Percentiles rank a stretch among this genome's conserved stretches.
Evolutionary conservation across 2,888 invertebrate species (phyloP).

Genomic region (Nemotelus pantherinus): DNA sequence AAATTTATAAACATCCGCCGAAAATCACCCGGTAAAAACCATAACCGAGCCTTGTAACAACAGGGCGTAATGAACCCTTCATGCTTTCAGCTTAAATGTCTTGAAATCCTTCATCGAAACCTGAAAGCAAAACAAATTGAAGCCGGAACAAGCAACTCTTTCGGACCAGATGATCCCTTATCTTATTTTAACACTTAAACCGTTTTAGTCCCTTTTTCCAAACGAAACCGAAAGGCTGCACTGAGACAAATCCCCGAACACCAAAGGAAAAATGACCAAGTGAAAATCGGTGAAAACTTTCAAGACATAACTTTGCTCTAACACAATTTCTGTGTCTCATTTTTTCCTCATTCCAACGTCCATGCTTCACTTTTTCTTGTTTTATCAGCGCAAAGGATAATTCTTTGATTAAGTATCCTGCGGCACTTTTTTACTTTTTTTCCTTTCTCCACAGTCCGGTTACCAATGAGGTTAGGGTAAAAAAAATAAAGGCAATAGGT

Average conservation of each 20-base stretch:
- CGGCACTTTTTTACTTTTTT: constrained; percentile 39
- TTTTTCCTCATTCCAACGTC: background rate
- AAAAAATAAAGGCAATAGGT: background rate
- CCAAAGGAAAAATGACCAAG: background rate
- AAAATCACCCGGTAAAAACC: background rate
- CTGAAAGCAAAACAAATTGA: constrained; percentile 16
- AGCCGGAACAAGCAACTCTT: background rate
- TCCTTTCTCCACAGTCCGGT: background rate
- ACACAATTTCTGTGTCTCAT: constrained; percentile 6
- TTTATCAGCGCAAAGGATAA: constrained; percentile 33
- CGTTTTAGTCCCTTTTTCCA: constrained; percentile 22
- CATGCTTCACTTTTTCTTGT: background rate
- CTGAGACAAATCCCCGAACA: background rate
- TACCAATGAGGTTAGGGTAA: background rate
- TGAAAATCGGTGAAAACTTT: constrained; percentile 2
- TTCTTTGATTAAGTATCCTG: constrained; percentile 44
- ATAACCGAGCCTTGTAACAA: constrained; percentile 17
- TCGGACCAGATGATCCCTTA: constrained; percentile 28
- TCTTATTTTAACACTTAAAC: constrained; percentile 30
- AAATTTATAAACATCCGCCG: background rate
- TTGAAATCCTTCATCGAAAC: background rate
- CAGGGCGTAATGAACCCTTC: constrained; percentile 33
- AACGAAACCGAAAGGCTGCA: too few species aligned
- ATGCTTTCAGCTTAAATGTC: background rate
- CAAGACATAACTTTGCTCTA: constrained; percentile 20